Base-by-base conservation (phyloP, 2,797 vertebrate species). In the Catharus ustulatus region DNA sequence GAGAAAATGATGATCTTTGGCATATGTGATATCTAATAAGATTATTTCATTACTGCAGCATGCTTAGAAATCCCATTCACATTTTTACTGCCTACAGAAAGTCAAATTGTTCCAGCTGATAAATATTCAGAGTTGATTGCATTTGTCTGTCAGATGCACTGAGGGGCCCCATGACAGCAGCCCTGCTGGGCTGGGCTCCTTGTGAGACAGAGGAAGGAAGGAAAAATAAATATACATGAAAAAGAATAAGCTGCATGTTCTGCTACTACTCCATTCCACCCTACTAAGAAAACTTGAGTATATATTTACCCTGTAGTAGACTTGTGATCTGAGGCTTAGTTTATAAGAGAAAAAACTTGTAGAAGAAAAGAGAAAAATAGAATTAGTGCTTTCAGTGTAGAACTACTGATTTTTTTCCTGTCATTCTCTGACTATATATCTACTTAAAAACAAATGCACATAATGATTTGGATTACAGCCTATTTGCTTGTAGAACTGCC, bases 261-360 rank as follows among this genome's bases (percentile, higher is more conserved):
- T 48, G 23, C 48, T 57, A 3, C 15, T 59, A 13, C 2, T 4
- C 2, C 45, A 4, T 9, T 59, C 14, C 2, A 4, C 2, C 42
- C 30, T 19, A 14, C 21, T 3, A 4, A 7, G 15, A 29, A 32
- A 69, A 51, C 42, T 17, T 17, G 15, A 17, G 34, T 55, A 16
- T 36, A 18, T 75, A 8, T 59, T 76, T 66, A 51, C 67, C 18
- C 26, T 66, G 24, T 58, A 61, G 69, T 17, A 66, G n/a, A 22
- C 24, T 69, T 84, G 14, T 59, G 48, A 34, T 61, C 36, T 42
- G 71, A 79, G 55, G 15, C 9, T 69, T 82, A 5, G n/a, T n/a
- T 86, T 48, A 29, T 76, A 29, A 61, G 49, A 58, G 54, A 74
- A 64, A 64, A 34, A 68, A 27, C 11, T 75, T 66, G 14, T 26